These are phyloP conservation scores for Laothoe populi DNA, from an alignment of 2,888 invertebrate species.

Conservation along the genomic window DNA sequence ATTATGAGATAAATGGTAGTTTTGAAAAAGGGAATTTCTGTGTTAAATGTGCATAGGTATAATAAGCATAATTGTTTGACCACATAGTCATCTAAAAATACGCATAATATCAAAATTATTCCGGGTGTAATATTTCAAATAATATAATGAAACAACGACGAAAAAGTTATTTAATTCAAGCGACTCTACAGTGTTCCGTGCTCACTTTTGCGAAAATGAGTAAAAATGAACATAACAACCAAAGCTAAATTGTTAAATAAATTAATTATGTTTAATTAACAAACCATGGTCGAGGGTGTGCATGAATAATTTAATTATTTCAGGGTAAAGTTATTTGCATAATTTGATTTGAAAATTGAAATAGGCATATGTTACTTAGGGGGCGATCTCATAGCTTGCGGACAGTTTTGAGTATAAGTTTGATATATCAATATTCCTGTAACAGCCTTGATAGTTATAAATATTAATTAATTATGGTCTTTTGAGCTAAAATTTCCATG, in stretches of 20 bases:
- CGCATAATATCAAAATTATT: neutral
- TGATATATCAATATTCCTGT: no score
- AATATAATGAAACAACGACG: neutral
- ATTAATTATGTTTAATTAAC: constrained; percentile 24
- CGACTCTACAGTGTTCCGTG: neutral
- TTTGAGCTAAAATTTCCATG: no score
- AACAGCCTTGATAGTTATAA: no score
- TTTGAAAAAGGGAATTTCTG: no score
- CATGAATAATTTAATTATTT: constrained; percentile 26
- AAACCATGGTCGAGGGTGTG: constrained; percentile 10
- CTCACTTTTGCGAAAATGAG: neutral
- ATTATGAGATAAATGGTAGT: no score
- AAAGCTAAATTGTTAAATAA: constrained; percentile 15
- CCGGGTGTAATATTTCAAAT: neutral
- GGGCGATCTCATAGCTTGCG: neutral
- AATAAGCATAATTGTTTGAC: no score
- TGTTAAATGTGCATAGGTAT: no score
- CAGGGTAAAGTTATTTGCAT: constrained; percentile 6
- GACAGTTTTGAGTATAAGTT: neutral
- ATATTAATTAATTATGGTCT: no score
- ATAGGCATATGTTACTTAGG: neutral
- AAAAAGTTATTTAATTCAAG: neutral
- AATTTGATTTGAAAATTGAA: constrained; percentile 24
- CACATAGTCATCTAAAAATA: no score
- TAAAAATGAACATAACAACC: neutral